Evolutionary conservation across 1,140 invertebrate genomes (phyloP), one percentile per base, ranked within the genome.

Genomic region (Heliothis virescens): DNA sequence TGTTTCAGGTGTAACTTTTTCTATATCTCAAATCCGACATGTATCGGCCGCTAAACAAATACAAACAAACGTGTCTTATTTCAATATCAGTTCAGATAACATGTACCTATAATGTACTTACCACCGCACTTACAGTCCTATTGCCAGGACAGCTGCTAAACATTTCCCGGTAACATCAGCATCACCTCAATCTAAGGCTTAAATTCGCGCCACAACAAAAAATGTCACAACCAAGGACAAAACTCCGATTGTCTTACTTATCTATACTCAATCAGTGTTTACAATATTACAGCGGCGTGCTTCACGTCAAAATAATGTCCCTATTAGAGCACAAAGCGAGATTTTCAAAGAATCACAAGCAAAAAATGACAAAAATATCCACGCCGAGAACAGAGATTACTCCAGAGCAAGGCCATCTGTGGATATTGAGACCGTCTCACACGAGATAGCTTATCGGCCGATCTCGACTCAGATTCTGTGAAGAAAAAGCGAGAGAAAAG

Each of bases 371-470:
- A 92, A 92, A 91, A 94, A 93, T 90, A 93, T 91, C 87, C 83
- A 89, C 88, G 80, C 81, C 83, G 80, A 84, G 84, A 81, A 83
- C 85, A 89, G 85, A 93, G 92, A 94, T 94, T 94, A 92, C 88
- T 87, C 79, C 85, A 90, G 84, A 91, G 91, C 89, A 93, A 94
- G 91, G 91, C 89, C 93, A 94, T 94, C 93, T 94, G 93, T 93
- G 92, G 92, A 94, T 93, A 94, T 94, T 93, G 93, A 94, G 93
- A 93, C 91, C 89, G 92, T 93, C 93, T 93, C 88, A 91, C 91
- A 87, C 92, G 87, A 93, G 93, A 94, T 93, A 93, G 78, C 89
- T 93, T 94, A 94, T 94, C 93, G 86, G 67, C 7, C 86, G 85
- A 94, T 94, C 92, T 94, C 88, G 90, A 87, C 93, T 93, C 87